These are phyloP conservation scores for Zaprionus davidi DNA, from an alignment of 1,140 invertebrate genomes.

Conservation along the genomic window DNA sequence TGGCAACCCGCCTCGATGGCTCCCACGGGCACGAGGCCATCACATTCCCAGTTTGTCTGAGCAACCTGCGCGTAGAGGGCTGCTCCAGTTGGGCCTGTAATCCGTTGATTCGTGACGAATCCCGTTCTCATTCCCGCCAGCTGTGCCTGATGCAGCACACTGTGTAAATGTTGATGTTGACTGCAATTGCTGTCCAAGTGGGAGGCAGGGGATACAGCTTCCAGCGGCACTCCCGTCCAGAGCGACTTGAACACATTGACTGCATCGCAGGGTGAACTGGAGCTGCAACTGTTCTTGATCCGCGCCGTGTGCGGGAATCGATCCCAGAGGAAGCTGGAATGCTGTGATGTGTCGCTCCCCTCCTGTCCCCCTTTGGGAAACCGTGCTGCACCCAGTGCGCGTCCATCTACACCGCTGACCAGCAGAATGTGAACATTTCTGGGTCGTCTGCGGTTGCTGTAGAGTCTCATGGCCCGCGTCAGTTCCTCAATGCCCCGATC, in stretches of 20 bases:
- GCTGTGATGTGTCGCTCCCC: too few species aligned
- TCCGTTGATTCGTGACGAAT: slow-evolving; percentile 65
- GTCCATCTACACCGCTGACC: slow-evolving; percentile 50
- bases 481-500: slow-evolving; percentile 69
- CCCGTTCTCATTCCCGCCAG: slow-evolving; percentile 60
- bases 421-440: slow-evolving; percentile 51
- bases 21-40: slow-evolving; percentile 48
- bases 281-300: slow-evolving; percentile 61
- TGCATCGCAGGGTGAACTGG: slow-evolving; percentile 44
- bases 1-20: slow-evolving; percentile 38
- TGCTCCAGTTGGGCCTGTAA: slow-evolving; percentile 56
- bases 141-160: slow-evolving; percentile 66
- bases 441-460: slow-evolving; percentile 3
- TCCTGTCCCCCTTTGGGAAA: slow-evolving; percentile 13
- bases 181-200: slow-evolving; percentile 22
- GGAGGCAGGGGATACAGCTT: neutral
- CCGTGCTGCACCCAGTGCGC: slow-evolving; percentile 42
- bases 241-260: slow-evolving; percentile 27
- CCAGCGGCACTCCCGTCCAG: slow-evolving; percentile 57
- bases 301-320: slow-evolving; percentile 49
- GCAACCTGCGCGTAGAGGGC: slow-evolving; percentile 49
- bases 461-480: slow-evolving; percentile 32
- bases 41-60: slow-evolving; percentile 57
- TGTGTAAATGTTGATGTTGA: slow-evolving; percentile 21
- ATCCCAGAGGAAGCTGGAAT: slow-evolving; percentile 57